phyloP scores from a whole-genome alignment of 2,113 vertebrate genomes.

The Oncorhynchus gorbuscha region DNA sequence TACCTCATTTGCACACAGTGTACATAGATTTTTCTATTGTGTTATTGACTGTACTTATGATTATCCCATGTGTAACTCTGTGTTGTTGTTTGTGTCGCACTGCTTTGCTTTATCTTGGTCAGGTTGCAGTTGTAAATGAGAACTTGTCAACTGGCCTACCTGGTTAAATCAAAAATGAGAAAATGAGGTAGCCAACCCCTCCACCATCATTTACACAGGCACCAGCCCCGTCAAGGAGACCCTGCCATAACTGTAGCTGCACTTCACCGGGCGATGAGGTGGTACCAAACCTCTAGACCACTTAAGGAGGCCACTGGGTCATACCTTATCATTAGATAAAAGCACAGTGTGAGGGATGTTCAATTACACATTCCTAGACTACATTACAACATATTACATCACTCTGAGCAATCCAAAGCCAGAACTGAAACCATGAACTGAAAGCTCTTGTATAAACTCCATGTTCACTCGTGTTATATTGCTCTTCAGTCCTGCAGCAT shows the following conservation, averaged over 20 bases:
- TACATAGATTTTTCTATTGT: no score
- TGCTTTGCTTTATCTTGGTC: no score
- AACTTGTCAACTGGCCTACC: no score
- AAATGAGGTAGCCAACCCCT: constrained; percentile 46
- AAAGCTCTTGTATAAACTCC: no score
- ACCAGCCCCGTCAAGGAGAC: constrained; percentile 43
- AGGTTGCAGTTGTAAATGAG: no score
- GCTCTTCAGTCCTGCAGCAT: background rate
- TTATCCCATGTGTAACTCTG: no score
- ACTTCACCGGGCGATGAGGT: background rate
- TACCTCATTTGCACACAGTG: no score
- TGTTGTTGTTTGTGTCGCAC: no score
- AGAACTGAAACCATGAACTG: no score
- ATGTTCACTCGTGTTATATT: background rate
- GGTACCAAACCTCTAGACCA: constrained; percentile 13
- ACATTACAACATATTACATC: constrained; percentile 46
- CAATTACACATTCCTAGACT: constrained; percentile 48
- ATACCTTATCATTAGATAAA: constrained; percentile 59
- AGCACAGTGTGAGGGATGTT: constrained; percentile 47
- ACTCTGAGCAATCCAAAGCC: background rate
- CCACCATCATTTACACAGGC: constrained; percentile 62
- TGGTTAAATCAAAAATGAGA: no score
- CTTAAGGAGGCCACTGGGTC: constrained; percentile 46
- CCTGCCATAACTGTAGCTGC: constrained; percentile 41
- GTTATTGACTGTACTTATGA: no score